These are phyloP conservation scores for Theodoxus fluviatilis DNA, from an alignment of 2,888 invertebrate genomes.

Conservation along the genomic window DNA sequence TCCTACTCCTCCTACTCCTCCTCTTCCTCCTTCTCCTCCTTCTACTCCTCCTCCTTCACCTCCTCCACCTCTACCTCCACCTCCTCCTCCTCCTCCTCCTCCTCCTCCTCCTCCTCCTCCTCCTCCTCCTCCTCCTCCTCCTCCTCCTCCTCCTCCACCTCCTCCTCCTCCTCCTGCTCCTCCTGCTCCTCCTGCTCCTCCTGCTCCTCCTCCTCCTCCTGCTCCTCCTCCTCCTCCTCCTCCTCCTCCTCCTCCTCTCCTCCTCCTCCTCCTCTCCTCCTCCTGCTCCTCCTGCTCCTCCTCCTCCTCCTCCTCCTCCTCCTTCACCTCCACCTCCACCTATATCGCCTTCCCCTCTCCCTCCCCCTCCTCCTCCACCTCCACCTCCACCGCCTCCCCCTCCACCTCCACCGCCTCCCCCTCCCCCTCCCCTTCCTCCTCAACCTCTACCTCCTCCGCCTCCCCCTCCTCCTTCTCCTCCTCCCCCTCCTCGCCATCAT, in stretches of 20 bases:
- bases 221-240: slow-evolving; percentile 26
- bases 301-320: too few relatives aligned
- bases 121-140: not conserved
- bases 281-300: not conserved
- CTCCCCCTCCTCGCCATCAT: slow-evolving; percentile 18
- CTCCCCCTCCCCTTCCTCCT: not conserved
- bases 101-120: slow-evolving; percentile 5
- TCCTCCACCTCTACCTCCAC: not conserved
- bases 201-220: slow-evolving; percentile 24
- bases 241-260: slow-evolving; percentile 25
- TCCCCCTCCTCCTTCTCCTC: slow-evolving; percentile 12
- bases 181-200: slow-evolving; percentile 16
- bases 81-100: not conserved
- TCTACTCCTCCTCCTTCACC: not conserved
- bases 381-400: not conserved
- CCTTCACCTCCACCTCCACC: not conserved
- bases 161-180: slow-evolving; percentile 12
- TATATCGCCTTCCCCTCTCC: not conserved
- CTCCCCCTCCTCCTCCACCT: not conserved
- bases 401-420: slow-evolving; percentile 8
- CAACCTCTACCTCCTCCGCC: not conserved
- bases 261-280: slow-evolving; percentile 15
- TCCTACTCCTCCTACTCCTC: too few relatives aligned
- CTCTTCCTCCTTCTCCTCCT: not conserved
- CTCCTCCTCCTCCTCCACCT: not conserved